Conservation (phyloP, 2,888 invertebrate species). For the Cerastoderma edule region DNA sequence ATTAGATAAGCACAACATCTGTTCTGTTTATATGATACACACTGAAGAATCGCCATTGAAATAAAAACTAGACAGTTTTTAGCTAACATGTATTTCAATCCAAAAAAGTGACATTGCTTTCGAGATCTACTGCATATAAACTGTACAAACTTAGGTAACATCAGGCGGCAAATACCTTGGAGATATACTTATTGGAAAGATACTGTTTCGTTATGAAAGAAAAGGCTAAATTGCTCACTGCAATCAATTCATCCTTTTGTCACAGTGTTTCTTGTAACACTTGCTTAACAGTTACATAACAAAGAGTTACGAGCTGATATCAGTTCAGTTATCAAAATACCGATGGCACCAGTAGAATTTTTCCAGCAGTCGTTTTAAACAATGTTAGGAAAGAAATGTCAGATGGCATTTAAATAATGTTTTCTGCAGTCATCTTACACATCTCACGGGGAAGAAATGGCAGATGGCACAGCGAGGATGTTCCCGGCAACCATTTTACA, state of each 20-base stretch:
- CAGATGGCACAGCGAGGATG: conserved; percentile 13
- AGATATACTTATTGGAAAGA: too few relatives aligned
- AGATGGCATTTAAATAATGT: background rate
- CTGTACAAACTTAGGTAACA: too few relatives aligned
- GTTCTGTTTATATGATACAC: too few relatives aligned
- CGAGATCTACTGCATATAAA: too few relatives aligned
- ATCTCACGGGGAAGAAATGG: background rate
- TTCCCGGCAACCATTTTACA: conserved; percentile 18
- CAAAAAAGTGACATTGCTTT: background rate
- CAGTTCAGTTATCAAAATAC: background rate
- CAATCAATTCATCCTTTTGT: background rate
- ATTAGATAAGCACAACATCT: too few relatives aligned
- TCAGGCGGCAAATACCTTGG: too few relatives aligned
- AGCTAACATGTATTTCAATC: too few relatives aligned
- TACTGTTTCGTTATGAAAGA: background rate
- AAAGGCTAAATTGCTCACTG: background rate
- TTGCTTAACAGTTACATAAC: background rate
- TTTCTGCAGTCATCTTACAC: background rate
- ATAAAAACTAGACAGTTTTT: too few relatives aligned
- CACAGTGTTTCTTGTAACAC: background rate
- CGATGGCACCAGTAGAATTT: background rate
- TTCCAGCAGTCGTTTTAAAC: background rate
- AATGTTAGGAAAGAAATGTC: background rate
- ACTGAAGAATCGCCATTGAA: too few relatives aligned
- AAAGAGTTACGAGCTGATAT: background rate